These are phyloP conservation scores for Orthonychiurus folsomi DNA, from an alignment of 2,888 invertebrate species.

Conservation along the genomic window DNA sequence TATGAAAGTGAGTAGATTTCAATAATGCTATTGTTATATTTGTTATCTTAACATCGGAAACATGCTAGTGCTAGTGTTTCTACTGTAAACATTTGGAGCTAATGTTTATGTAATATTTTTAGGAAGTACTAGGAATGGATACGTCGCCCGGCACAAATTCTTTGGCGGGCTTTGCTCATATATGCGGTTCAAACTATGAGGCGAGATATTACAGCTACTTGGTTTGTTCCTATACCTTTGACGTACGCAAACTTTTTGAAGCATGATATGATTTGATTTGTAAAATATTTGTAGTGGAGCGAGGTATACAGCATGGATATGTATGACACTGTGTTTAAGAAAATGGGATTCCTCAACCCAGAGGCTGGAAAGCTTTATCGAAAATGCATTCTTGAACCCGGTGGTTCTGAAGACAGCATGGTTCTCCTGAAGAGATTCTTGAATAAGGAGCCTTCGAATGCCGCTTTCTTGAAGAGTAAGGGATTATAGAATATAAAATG, in stretches of 20 bases:
- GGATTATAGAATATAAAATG: too few species aligned
- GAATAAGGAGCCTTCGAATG: slow-evolving; percentile 47
- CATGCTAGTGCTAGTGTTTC: too few species aligned
- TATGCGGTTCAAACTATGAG: slow-evolving; percentile 49
- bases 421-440: slow-evolving; percentile 47
- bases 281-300: slow-evolving; percentile 47
- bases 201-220: slow-evolving; percentile 50
- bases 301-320: slow-evolving; percentile 50
- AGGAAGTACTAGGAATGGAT: slow-evolving; percentile 41
- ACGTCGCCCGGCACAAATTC: slow-evolving; percentile 47
- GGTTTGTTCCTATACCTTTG: slow-evolving; percentile 41
- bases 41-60: not conserved
- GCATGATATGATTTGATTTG: not conserved
- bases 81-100: not conserved
- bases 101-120: not conserved
- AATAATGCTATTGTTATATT: not conserved
- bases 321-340: slow-evolving; percentile 47
- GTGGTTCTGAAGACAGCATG: slow-evolving; percentile 47
- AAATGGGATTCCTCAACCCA: slow-evolving; percentile 45
- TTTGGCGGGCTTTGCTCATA: slow-evolving; percentile 48
- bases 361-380: slow-evolving; percentile 46
- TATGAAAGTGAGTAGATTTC: slow-evolving; percentile 16
- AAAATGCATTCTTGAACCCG: slow-evolving; percentile 46
- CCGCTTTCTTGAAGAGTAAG: slow-evolving; percentile 47
- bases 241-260: not conserved